These are phyloP conservation scores for Daktulosphaira vitifoliae DNA, from an alignment of 1,140 invertebrate species.

Conservation along the genomic window DNA sequence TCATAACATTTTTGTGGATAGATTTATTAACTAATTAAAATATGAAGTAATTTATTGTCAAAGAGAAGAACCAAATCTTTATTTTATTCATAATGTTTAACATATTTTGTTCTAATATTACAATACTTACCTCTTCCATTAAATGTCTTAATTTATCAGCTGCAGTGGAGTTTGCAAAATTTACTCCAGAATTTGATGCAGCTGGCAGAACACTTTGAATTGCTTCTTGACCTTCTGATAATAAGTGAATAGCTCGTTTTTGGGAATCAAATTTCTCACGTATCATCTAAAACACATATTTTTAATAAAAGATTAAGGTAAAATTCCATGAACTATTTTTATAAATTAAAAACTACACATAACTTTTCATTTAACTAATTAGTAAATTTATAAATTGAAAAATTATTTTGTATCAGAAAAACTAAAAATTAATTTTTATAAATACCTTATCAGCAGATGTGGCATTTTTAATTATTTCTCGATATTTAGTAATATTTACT, in stretches of 20 bases:
- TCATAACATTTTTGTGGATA: no score
- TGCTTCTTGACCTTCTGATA: conserved; percentile 63
- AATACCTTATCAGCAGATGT: conserved; percentile 62
- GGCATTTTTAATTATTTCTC: conserved; percentile 85
- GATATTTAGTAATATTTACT: conserved; percentile 81
- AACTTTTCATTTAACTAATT: no score
- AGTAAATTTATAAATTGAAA: no score
- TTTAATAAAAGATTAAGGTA: not conserved
- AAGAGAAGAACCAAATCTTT: no score
- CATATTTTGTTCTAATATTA: no score
- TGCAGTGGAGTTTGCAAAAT: conserved; percentile 49
- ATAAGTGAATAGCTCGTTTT: conserved; percentile 68
- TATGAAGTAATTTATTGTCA: no score
- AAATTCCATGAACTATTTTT: not conserved
- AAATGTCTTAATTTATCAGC: conserved; percentile 62
- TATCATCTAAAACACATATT: conserved; percentile 50
- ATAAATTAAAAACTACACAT: no score
- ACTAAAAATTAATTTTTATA: no score
- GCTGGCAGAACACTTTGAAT: conserved; percentile 57
- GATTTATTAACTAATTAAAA: no score
- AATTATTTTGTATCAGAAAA: no score
- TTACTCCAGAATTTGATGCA: conserved; percentile 45
- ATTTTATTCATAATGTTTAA: no score
- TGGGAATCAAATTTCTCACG: conserved; percentile 77
- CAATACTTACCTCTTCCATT: conserved; percentile 60